Base-by-base conservation (phyloP, 2,797 vertebrate genomes). In the Semotilus atromaculatus region DNA sequence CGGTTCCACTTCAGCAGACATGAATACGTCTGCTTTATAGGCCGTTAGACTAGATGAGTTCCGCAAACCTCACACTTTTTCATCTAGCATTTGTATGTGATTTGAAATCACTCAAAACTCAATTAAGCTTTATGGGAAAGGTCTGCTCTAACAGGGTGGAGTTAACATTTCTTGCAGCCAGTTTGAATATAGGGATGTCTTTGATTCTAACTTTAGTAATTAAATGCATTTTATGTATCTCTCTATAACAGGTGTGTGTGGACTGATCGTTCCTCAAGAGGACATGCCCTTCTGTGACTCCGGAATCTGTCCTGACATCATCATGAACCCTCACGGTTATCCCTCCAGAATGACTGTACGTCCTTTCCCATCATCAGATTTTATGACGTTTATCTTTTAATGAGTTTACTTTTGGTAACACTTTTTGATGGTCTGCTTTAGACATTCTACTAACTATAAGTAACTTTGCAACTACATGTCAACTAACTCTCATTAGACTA, bases 321-420 rank as follows among this genome's bases (percentile, higher is more conserved):
- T 99, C 90, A 99, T 99, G 98, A 99, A 99, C 93, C 98, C 98
- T 87, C 98, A 99, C 0, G 98, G 98, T 88, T 99, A 97, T 93
- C 98, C 98, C 79, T 99, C 98, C 1, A 97, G 98, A 92, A 99
- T 99, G 98, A 99, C 98, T 94, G 98, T 99, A 92, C 89, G 93
- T 67, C 21, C 40, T n/a, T 11, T 7, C 19, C 19, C 36, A 10
- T 43, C 14, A n/a, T 38, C 10, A 62, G 48, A 55, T 77, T 13
- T 31, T 26, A 53, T 34, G 21, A 26, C 13, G 0, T 64, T 82
- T 55, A 18, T 53, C 21, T 85, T 75, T 66, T 6, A 34, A 36
- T 76, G 4, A 62, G 8, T 43, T 40, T 43, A 43, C 26, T 9
- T 2, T 18, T 74, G 4, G 2, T 29, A 31, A 64, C 13, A 6